Percentiles rank a stretch among this genome's conserved stretches.
Evolutionary conservation across 2,797 vertebrate species (phyloP).

Genomic region (Danio kyathit): DNA sequence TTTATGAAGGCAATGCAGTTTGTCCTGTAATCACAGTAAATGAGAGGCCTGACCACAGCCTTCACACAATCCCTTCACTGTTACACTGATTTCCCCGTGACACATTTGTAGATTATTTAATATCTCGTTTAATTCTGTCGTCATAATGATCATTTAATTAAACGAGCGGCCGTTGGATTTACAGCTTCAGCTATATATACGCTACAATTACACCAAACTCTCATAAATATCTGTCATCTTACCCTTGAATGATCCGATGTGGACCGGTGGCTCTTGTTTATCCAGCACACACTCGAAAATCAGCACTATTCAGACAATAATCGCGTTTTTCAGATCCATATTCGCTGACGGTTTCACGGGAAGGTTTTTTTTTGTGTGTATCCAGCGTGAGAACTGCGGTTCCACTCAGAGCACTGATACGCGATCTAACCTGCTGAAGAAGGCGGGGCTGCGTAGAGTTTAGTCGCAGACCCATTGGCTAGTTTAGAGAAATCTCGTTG

Average conservation of each 20-base stretch:
- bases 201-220: slow-evolving; percentile 15
- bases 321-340: slow-evolving; percentile 32
- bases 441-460: neutral
- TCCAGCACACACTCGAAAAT: neutral
- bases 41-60: slow-evolving; percentile 29
- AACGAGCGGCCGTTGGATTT: neutral
- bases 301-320: neutral
- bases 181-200: neutral
- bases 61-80: neutral
- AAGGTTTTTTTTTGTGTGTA: slow-evolving; percentile 34
- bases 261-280: neutral
- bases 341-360: slow-evolving; percentile 32
- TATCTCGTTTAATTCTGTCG: neutral
- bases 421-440: slow-evolving; percentile 50
- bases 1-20: neutral
- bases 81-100: neutral
- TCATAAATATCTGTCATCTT: neutral
- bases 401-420: slow-evolving; percentile 7
- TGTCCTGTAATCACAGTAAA: slow-evolving; percentile 26
- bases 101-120: neutral
- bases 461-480: slow-evolving; percentile 50
- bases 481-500: neutral
- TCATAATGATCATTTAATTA: neutral
- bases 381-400: slow-evolving; percentile 40
- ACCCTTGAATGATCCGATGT: slow-evolving; percentile 3